phyloP scores from a whole-genome alignment of 1,140 invertebrate genomes.

The Gryllus bimaculatus region DNA sequence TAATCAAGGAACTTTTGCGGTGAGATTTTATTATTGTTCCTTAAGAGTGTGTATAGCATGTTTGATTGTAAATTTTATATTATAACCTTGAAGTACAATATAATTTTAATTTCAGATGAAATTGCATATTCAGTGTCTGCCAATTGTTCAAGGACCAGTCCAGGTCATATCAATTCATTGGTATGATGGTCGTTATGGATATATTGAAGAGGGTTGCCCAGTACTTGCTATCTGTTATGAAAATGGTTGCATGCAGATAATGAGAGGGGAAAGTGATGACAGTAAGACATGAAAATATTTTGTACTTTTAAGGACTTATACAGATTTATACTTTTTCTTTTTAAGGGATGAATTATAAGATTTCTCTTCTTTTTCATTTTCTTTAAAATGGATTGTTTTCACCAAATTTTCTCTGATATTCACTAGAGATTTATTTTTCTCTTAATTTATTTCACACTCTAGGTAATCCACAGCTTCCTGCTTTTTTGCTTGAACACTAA shows the following conservation, averaged over 20 bases:
- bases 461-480: too few relatives aligned
- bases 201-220: slow-evolving; percentile 60
- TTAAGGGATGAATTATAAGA: too few relatives aligned
- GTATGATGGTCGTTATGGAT: slow-evolving; percentile 70
- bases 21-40: neutral
- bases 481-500: too few relatives aligned
- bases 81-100: neutral
- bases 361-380: neutral
- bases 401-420: neutral
- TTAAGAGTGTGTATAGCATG: neutral
- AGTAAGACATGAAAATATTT: slow-evolving; percentile 24
- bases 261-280: slow-evolving; percentile 82
- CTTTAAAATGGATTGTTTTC: neutral
- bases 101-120: slow-evolving; percentile 45
- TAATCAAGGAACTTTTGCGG: slow-evolving; percentile 63
- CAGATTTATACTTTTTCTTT: too few relatives aligned
- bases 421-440: too few relatives aligned
- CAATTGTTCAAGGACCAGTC: slow-evolving; percentile 36
- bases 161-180: slow-evolving; percentile 71
- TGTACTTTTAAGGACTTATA: too few relatives aligned
- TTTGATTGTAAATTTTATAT: neutral
- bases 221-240: slow-evolving; percentile 79
- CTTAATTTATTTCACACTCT: too few relatives aligned
- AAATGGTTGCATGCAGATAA: slow-evolving; percentile 76
- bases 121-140: slow-evolving; percentile 50